phyloP scores from a whole-genome alignment of 2,797 vertebrate genomes.

The Sebastes oblongus region DNA sequence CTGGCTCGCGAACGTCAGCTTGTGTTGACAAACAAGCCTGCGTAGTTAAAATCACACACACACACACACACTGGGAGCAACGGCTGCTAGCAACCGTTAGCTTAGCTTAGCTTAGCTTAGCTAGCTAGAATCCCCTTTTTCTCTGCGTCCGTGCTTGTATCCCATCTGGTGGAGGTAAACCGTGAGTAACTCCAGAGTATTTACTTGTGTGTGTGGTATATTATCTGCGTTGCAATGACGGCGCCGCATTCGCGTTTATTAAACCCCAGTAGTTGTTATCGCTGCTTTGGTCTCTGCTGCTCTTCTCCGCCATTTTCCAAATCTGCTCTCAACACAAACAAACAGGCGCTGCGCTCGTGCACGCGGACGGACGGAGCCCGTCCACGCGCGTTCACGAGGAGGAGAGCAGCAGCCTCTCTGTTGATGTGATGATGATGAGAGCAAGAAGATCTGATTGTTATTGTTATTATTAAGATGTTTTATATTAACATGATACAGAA shows the following conservation, averaged over 20 bases:
- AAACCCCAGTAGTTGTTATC: constrained; percentile 55
- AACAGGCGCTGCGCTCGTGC: constrained; percentile 73
- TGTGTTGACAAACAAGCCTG: constrained; percentile 81
- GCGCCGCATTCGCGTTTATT: constrained; percentile 54
- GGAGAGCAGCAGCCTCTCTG: neutral
- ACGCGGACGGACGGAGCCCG: neutral
- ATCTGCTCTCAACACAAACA: constrained; percentile 80
- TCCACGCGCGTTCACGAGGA: constrained; percentile 54
- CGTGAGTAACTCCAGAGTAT: neutral
- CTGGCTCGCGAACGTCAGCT: constrained; percentile 57
- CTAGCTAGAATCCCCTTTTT: constrained; percentile 23
- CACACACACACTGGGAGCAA: constrained; percentile 61
- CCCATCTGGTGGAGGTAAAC: constrained; percentile 27
- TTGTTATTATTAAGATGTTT: neutral
- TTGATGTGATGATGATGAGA: neutral
- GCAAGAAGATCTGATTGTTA: neutral
- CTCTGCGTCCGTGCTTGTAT: constrained; percentile 25
- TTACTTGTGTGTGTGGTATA: neutral
- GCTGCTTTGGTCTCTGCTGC: constrained; percentile 70
- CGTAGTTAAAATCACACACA: constrained; percentile 66
- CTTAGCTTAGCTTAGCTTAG: constrained; percentile 31
- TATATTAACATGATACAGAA: too few species aligned
- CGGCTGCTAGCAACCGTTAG: constrained; percentile 66
- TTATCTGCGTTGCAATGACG: constrained; percentile 47
- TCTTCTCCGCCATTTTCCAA: constrained; percentile 80